phyloP scores from a whole-genome alignment of 2,888 invertebrate species.

The Hesperia comma region DNA sequence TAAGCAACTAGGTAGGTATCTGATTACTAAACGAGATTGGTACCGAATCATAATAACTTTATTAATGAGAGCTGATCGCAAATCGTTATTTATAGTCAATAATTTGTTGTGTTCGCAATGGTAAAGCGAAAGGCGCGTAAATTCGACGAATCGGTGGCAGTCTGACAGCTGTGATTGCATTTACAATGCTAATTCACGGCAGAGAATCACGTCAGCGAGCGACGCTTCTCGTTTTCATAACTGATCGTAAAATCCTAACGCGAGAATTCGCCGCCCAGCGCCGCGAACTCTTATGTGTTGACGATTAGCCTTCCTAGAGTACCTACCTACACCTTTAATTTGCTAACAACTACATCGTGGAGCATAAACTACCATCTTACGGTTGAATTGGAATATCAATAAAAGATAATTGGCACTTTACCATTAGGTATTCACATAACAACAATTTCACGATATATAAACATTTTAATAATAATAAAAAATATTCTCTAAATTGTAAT shows the following conservation, averaged over 20 bases:
- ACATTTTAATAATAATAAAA: no score
- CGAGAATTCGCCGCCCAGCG: constrained; percentile 5
- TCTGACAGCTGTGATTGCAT: constrained; percentile 83
- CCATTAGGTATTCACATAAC: no score
- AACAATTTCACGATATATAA: no score
- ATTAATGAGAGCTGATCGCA: constrained; percentile 64
- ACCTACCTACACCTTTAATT: no score
- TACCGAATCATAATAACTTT: constrained; percentile 59
- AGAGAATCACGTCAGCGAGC: constrained; percentile 72
- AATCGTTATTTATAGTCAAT: constrained; percentile 75
- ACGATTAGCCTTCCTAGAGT: constrained; percentile 24
- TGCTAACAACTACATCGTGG: no score
- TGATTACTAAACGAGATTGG: constrained; percentile 5
- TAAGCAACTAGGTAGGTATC: constrained; percentile 3
- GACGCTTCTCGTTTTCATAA: constrained; percentile 49
- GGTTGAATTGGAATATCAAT: no score
- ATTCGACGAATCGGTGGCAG: constrained; percentile 76
- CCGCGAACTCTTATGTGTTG: constrained; percentile 1
- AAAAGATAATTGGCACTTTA: no score
- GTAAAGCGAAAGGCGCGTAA: constrained; percentile 77
- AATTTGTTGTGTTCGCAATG: constrained; percentile 77
- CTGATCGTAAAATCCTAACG: constrained; percentile 33
- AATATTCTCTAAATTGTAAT: no score
- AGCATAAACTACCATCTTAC: no score
- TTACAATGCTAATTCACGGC: constrained; percentile 82